Conservation (phyloP, 2,888 invertebrate species). For the Gandaritis pyraliata region DNA sequence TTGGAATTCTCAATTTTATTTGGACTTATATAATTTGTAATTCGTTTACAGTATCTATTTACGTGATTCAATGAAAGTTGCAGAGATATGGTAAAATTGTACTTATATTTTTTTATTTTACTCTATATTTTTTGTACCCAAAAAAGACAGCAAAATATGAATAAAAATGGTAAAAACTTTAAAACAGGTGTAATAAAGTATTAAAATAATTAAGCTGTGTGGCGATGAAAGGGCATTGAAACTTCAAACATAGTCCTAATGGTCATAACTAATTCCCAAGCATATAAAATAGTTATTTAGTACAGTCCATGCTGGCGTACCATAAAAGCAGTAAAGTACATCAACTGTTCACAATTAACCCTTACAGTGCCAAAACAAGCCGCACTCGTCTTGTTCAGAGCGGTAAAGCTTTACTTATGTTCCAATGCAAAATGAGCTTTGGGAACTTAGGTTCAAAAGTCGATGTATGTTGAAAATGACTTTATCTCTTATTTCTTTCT, state of each 20-base stretch:
- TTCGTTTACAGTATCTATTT: conserved; percentile 3
- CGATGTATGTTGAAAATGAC: too few relatives aligned
- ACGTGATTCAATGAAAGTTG: neutral
- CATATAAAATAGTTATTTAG: conserved; percentile 18
- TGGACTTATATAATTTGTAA: conserved; percentile 12
- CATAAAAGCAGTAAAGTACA: conserved; percentile 16
- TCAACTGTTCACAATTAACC: conserved; percentile 31
- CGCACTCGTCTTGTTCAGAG: conserved; percentile 24
- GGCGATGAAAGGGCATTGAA: too few relatives aligned
- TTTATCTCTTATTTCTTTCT: too few relatives aligned
- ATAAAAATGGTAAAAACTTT: too few relatives aligned
- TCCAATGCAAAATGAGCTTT: neutral
- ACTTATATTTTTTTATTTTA: too few relatives aligned
- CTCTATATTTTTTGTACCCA: too few relatives aligned
- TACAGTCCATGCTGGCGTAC: conserved; percentile 22
- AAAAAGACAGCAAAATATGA: too few relatives aligned
- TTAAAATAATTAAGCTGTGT: too few relatives aligned
- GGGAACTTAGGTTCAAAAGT: neutral
- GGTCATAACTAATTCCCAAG: conserved; percentile 24
- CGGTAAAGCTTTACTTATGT: conserved; percentile 8
- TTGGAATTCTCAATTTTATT: conserved; percentile 24
- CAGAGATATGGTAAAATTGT: too few relatives aligned
- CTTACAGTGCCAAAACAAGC: conserved; percentile 19
- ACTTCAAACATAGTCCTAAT: conserved; percentile 1
- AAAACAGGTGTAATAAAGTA: too few relatives aligned